phyloP scores from a whole-genome alignment of 2,888 invertebrate species.

The Drosophila barbarae region DNA sequence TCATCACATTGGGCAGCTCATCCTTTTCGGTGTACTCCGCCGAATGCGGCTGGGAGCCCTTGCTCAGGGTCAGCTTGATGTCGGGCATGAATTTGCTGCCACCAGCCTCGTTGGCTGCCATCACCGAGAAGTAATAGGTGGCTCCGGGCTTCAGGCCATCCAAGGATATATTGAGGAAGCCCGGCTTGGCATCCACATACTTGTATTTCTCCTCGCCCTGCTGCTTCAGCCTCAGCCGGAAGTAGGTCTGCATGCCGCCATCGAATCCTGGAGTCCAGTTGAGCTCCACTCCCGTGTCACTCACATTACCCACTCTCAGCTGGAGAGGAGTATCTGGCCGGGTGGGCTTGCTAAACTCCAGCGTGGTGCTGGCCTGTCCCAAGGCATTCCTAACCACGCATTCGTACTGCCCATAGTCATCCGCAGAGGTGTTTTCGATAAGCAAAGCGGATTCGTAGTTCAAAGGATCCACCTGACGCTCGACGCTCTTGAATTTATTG shows the following conservation, averaged over 20 bases:
- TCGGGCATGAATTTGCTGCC: conserved; percentile 77
- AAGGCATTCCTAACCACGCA: conserved; percentile 75
- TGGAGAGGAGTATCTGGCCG: conserved; percentile 74
- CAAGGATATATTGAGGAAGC: conserved; percentile 70
- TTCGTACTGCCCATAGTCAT: conserved; percentile 77
- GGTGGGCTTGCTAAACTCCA: conserved; percentile 76
- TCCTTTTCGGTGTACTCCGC: conserved; percentile 77
- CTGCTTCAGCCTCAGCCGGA: conserved; percentile 72
- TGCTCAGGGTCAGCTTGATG: conserved; percentile 68
- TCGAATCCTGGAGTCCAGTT: conserved; percentile 76
- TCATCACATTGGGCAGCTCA: conserved; percentile 78
- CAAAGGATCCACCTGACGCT: conserved; percentile 71
- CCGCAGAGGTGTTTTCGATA: conserved; percentile 75
- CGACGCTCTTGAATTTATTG: conserved; percentile 72
- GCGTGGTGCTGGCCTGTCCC: conserved; percentile 73
- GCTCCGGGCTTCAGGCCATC: conserved; percentile 73
- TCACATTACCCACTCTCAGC: conserved; percentile 71
- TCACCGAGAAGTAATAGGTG: conserved; percentile 75
- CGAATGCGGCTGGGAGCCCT: conserved; percentile 73
- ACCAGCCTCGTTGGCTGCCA: conserved; percentile 78
- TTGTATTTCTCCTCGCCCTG: conserved; percentile 77
- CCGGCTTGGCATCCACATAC: conserved; percentile 71
- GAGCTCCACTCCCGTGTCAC: conserved; percentile 71
- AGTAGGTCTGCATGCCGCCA: conserved; percentile 76
- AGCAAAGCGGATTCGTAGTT: conserved; percentile 72